Evolutionary conservation across 2,888 invertebrate genomes (phyloP).

Genomic region (Himalopsyche anomala): DNA sequence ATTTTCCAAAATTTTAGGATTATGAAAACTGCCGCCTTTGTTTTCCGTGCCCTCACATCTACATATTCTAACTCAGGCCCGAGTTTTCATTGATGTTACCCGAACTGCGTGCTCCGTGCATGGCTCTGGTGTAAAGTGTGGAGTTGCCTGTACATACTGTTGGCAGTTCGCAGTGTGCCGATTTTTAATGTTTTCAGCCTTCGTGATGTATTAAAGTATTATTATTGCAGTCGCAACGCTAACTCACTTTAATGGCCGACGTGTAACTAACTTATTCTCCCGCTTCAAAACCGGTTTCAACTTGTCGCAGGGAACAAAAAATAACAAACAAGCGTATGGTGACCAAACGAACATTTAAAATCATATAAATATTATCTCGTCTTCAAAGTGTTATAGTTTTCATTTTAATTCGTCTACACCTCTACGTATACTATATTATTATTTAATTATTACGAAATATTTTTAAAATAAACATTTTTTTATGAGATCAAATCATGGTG

Average conservation of each 20-base stretch:
- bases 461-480: too few species aligned
- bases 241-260: constrained; percentile 39
- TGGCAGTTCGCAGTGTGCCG: constrained; percentile 42
- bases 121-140: background rate
- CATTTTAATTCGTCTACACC: too few species aligned
- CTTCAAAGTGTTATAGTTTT: too few species aligned
- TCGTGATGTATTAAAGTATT: constrained; percentile 35
- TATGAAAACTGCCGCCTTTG: too few species aligned
- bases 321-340: constrained; percentile 1
- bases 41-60: too few species aligned
- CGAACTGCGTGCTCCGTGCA: too few species aligned
- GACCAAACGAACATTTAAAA: background rate
- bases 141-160: constrained; percentile 24
- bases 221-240: constrained; percentile 35
- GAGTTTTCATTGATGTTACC: too few species aligned
- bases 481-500: too few species aligned
- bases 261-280: constrained; percentile 38
- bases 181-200: constrained; percentile 42
- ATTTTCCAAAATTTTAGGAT: too few species aligned
- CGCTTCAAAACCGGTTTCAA: constrained; percentile 38
- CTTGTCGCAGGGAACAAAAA: constrained; percentile 40
- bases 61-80: too few species aligned
- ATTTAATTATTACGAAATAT: too few species aligned
- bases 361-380: background rate
- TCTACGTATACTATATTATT: too few species aligned